Conservation (phyloP, 2,888 invertebrate genomes). For the Tetragonula carbonaria region DNA sequence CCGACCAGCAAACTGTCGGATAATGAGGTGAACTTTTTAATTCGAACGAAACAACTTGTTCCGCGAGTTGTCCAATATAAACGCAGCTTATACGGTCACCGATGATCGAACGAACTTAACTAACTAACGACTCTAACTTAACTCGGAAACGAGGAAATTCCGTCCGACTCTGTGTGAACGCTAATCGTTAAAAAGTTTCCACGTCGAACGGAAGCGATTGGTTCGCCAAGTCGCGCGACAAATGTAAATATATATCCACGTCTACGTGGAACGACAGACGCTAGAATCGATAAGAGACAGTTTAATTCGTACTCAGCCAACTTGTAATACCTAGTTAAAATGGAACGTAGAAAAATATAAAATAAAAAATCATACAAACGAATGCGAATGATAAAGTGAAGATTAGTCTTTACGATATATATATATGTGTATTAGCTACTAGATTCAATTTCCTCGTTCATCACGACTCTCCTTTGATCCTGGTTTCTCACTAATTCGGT, state of each 20-base stretch:
- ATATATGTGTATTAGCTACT: background rate
- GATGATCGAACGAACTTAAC: background rate
- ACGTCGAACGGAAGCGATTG: background rate
- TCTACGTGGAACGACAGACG: conserved; percentile 11
- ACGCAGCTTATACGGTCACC: background rate
- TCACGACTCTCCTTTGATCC: conserved; percentile 26
- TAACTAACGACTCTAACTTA: background rate
- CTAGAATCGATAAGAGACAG: conserved; percentile 14
- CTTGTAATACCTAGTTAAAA: conserved; percentile 32
- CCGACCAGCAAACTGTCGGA: no score
- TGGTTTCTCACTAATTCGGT: conserved; percentile 54
- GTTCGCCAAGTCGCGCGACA: background rate
- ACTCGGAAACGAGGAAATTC: conserved; percentile 5
- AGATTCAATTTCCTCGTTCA: background rate
- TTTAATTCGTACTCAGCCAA: background rate
- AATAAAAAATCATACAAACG: conserved; percentile 60
- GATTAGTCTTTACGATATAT: conserved; percentile 25
- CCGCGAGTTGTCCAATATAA: no score
- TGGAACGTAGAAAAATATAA: conserved; percentile 65
- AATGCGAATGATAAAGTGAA: conserved; percentile 23
- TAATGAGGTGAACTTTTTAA: no score
- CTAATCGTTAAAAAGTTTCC: background rate
- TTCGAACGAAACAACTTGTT: no score
- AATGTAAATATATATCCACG: conserved; percentile 14
- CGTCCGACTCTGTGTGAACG: conserved; percentile 39